Evolutionary conservation across 2,113 vertebrate genomes (phyloP), one percentile per base, ranked within the genome.

Genomic region (Chaetodon auriga): DNA sequence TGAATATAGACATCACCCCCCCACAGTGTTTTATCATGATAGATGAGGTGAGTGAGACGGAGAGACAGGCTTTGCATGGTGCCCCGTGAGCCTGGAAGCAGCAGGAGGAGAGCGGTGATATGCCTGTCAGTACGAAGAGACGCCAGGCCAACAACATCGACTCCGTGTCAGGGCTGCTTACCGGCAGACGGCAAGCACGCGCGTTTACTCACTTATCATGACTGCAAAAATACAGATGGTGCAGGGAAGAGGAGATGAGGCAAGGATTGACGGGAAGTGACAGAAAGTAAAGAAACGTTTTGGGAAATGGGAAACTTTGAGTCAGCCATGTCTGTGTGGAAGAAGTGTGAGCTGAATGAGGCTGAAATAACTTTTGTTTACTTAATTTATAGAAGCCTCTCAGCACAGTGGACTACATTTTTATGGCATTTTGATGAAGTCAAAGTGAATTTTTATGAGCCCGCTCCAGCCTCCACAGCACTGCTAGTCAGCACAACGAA

Each of bases 11-110:
- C 68, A 76, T 72, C 35, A 38, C 14, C 35, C 54, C 48, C 68
- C 75, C 0, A 51, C 72, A 19, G 61, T 74, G 82, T 78, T 74
- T 75, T 10, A 36, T 79, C 43, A 53, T 81, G 48, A 80, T 49
- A 35, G 61, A 75, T 75, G 78, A 64, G 72, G 36, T 14, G 66
- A 30, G 30, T 4, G 23, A 45, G n/a, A 69, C 36, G 23, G 30
- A 51, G 49, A 49, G n/a, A 43, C 1, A 1, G 36, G 35, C 61
- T 68, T 61, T 18, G 57, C 49, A 38, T 1, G 58, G 30, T 23
- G 66, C 13, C 62, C 48, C 55, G 45, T 7, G 74, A 68, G 48
- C 71, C 25, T 30, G 51, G 51, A 36, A 60, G 77, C 70, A 84
- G 82, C 46, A n/a, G 58, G 49, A 35, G 64, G 77, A 61, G 2